Conservation (phyloP, 2,888 invertebrate genomes). For the Sminthurides aquaticus region DNA sequence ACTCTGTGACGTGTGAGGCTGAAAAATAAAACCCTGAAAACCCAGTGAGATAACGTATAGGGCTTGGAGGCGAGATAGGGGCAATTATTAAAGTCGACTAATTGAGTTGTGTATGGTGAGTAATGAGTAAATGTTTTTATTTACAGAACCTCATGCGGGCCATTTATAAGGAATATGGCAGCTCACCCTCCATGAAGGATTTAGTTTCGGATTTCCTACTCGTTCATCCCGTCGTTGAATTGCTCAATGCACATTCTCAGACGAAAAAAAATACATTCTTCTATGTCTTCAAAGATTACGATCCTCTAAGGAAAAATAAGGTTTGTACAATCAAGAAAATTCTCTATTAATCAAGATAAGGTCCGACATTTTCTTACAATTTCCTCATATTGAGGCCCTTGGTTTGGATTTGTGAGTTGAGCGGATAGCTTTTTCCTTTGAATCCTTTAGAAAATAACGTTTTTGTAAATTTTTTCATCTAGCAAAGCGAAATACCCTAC, state of each 20-base stretch:
- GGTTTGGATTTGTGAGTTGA: neutral
- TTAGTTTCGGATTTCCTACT: conserved; percentile 39
- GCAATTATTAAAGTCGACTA: too few species aligned
- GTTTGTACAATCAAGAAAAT: too few species aligned
- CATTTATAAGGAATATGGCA: conserved; percentile 35
- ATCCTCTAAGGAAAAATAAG: conserved; percentile 34
- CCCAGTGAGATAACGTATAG: too few species aligned
- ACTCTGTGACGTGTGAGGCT: too few species aligned
- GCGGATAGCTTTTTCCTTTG: neutral
- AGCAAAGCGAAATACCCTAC: conserved; percentile 41
- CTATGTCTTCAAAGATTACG: conserved; percentile 41
- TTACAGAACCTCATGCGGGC: conserved; percentile 35
- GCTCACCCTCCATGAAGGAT: conserved; percentile 33
- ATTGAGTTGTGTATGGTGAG: too few species aligned
- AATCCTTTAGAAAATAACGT: neutral
- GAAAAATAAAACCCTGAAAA: too few species aligned
- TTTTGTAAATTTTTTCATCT: conserved; percentile 6
- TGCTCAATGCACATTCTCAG: conserved; percentile 37
- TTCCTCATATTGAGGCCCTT: too few species aligned
- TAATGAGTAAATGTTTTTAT: too few species aligned
- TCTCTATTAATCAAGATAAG: neutral
- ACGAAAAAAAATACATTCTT: conserved; percentile 40
- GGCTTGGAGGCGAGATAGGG: too few species aligned
- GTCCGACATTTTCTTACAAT: too few species aligned
- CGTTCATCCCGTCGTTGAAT: conserved; percentile 33